These are phyloP conservation scores for Galleria mellonella DNA, from an alignment of 1,140 invertebrate genomes.

Conservation along the genomic window DNA sequence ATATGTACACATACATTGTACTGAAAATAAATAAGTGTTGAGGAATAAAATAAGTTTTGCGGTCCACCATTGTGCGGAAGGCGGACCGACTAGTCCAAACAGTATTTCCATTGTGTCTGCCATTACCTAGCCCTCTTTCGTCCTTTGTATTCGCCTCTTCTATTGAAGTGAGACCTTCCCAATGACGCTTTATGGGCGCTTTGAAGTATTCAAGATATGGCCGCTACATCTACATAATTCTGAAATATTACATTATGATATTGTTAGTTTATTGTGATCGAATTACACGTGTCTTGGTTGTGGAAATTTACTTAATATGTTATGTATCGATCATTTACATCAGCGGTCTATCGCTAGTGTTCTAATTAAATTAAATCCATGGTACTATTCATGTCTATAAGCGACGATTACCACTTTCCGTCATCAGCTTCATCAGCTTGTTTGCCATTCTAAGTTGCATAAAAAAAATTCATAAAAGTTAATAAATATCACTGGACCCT, in stretches of 20 bases:
- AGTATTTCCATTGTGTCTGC: constrained; percentile 65
- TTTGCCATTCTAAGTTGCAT: too few species aligned
- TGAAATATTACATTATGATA: constrained; percentile 22
- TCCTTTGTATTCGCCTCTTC: constrained; percentile 62
- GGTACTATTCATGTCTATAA: too few species aligned
- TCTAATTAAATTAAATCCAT: too few species aligned
- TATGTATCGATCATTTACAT: too few species aligned
- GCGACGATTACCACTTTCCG: too few species aligned
- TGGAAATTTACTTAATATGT: too few species aligned
- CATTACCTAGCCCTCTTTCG: constrained; percentile 70
- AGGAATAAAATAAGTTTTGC: constrained; percentile 67
- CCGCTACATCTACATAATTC: constrained; percentile 27
- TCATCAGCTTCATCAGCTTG: too few species aligned
- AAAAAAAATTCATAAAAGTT: too few species aligned
- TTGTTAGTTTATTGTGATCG: constrained; percentile 1
- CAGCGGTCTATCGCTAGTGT: too few species aligned
- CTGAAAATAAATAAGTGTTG: constrained; percentile 61
- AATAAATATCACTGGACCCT: too few species aligned
- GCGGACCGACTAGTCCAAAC: constrained; percentile 60
- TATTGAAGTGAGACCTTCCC: constrained; percentile 68
- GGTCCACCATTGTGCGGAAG: constrained; percentile 54
- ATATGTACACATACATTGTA: constrained; percentile 8
- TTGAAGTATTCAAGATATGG: constrained; percentile 65
- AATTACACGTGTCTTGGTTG: neutral
- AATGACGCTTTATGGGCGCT: constrained; percentile 64